Evolutionary conservation across 2,113 vertebrate genomes (phyloP).

Genomic region (Oreochromis niloticus): DNA sequence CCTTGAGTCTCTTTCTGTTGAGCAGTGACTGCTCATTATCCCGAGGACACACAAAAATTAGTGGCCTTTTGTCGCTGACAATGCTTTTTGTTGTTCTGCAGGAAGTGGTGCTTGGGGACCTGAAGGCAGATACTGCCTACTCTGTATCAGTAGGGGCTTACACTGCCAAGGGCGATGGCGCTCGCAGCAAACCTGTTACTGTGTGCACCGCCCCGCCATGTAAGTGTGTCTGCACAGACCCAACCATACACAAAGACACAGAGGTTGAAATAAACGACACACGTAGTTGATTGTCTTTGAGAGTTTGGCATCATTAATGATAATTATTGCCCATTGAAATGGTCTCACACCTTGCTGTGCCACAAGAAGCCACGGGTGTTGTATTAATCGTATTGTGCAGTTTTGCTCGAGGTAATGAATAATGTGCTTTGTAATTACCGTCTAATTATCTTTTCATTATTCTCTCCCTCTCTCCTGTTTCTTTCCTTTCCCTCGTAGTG

Average conservation of each 20-base stretch:
- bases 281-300: not conserved
- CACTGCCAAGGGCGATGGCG: constrained; percentile 95
- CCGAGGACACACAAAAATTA: not conserved
- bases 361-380: not conserved
- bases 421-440: constrained; percentile 21
- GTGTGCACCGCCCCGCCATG: constrained; percentile 85
- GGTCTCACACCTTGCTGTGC: constrained; percentile 4
- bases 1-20: not conserved
- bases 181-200: constrained; percentile 87
- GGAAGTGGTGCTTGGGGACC: constrained; percentile 88
- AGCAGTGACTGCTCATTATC: not conserved
- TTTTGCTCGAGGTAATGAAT: constrained; percentile 20
- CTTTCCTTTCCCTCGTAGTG: constrained; percentile 77
- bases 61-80: constrained; percentile 16
- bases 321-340: constrained; percentile 27
- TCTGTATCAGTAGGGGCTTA: constrained; percentile 95
- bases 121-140: constrained; percentile 90
- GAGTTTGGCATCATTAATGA: not conserved
- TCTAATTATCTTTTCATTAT: constrained; percentile 22
- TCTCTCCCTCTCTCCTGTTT: not conserved
- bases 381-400: not conserved
- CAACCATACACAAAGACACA: not conserved
- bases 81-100: constrained; percentile 55
- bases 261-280: not conserved
- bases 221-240: constrained; percentile 56